Evolutionary conservation across 1,140 invertebrate species (phyloP).

Genomic region (Papilio aristodemus): DNA sequence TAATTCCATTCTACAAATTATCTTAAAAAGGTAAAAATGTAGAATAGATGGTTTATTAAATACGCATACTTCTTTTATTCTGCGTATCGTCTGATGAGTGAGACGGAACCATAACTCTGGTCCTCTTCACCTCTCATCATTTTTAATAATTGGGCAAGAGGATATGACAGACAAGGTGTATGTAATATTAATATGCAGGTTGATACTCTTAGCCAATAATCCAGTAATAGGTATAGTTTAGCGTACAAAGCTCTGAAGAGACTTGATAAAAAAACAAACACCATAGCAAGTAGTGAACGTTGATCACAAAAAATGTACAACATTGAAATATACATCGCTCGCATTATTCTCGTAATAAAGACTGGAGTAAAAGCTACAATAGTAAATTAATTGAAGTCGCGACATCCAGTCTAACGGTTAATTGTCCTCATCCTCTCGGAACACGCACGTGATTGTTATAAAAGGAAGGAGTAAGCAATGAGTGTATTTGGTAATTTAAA

Average conservation of each 20-base stretch:
- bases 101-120: too few relatives aligned
- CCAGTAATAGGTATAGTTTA: background rate
- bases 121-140: too few relatives aligned
- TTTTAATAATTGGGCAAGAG: too few relatives aligned
- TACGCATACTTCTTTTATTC: too few relatives aligned
- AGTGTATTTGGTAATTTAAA: background rate
- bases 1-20: background rate
- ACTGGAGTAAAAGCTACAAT: conserved; percentile 12
- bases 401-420: conserved; percentile 27
- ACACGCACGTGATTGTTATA: conserved; percentile 4
- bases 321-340: background rate
- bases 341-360: conserved; percentile 1
- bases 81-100: too few relatives aligned
- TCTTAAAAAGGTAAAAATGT: background rate
- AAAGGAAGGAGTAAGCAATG: background rate
- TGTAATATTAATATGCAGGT: too few relatives aligned
- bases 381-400: conserved; percentile 27
- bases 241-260: background rate
- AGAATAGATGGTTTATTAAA: too few relatives aligned
- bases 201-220: background rate
- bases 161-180: too few relatives aligned
- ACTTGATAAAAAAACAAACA: background rate
- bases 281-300: too few relatives aligned
- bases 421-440: conserved; percentile 22
- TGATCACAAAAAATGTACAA: too few relatives aligned